Evolutionary conservation across 2,888 invertebrate genomes (phyloP), one percentile per base, ranked within the genome.

Genomic region (Lymantria monacha): DNA sequence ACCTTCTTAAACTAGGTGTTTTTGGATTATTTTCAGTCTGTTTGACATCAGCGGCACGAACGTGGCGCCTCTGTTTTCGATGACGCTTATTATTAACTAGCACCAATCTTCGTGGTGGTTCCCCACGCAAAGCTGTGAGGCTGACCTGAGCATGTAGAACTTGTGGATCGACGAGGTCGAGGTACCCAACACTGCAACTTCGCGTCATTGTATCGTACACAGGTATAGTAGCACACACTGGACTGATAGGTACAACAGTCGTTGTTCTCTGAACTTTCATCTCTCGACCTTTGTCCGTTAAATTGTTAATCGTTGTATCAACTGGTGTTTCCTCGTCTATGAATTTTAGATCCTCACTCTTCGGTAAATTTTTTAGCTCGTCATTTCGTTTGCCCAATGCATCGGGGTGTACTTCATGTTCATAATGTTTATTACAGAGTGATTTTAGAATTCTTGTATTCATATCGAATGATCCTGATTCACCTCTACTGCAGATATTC

Each of bases 111-210:
- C 96, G 95, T 0, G 96, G 96, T 1, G 95, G 94, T 65, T 96
- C 95, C 56, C 94, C 95, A 11, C 95, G 92, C 31, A 96, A 81
- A 73, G 96, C 94, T 0, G 94, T 92, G 42, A 95, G 72, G 10
- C 95, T 94, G 46, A 95, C 94, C 70, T 95, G 96, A 40, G 95
- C 95, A 44, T 95, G 95, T 15, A 95, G 93, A 63, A 95, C 92
- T 69, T 94, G 94, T 0, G 94, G 93, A 68, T 96, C 96, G 5
- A 97, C 96, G 58, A 96, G 92, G 76, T 97, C 97, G 63, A 97
- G 88, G 75, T 96, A 97, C 0, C 97, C 97, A 1, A 97, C 97
- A 81, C 97, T 97, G 79, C 97, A 97, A 76, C 97, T 97, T 31
- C 97, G 92, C 0, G 96, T 95, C 85, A 96, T 96, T 0, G 95